phyloP scores from a whole-genome alignment of 64 coral and sea anemone genomes.

The Actinia tenebrosa region DNA sequence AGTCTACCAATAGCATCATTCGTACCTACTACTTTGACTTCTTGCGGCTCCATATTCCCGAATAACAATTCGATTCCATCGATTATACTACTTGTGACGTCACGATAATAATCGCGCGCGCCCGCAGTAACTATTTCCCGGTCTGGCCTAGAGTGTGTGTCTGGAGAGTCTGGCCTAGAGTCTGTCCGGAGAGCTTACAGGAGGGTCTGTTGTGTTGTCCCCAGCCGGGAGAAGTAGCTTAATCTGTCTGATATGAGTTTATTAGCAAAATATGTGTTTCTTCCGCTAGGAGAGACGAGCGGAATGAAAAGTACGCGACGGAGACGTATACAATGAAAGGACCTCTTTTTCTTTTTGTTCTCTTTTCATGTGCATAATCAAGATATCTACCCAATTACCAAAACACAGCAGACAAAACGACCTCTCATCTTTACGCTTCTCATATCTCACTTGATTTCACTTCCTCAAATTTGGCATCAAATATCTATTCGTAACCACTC shows the following conservation, averaged over 20 bases:
- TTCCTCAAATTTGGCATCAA: not conserved
- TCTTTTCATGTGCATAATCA: no score
- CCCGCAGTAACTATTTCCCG: not conserved
- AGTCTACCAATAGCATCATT: not conserved
- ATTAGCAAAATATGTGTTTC: not conserved
- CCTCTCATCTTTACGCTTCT: not conserved
- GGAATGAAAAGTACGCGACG: not conserved
- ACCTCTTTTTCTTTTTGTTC: no score
- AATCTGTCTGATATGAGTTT: not conserved
- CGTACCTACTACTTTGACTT: slow-evolving; percentile 97
- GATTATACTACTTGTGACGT: not conserved
- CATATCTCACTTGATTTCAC: not conserved
- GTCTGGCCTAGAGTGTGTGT: not conserved
- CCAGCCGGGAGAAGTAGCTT: not conserved
- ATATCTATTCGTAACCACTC: not conserved
- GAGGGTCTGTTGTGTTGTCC: not conserved
- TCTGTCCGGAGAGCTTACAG: no score
- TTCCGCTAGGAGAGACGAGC: not conserved
- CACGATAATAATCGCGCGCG: not conserved
- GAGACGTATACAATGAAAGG: no score
- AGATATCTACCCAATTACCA: no score
- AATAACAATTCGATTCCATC: not conserved
- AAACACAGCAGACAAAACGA: no score
- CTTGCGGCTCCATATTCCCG: slow-evolving; percentile 71
- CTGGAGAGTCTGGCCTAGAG: no score